Evolutionary conservation across 2,797 vertebrate genomes (phyloP), one percentile per base, ranked within the genome.

Genomic region (Champsocephalus gunnari): DNA sequence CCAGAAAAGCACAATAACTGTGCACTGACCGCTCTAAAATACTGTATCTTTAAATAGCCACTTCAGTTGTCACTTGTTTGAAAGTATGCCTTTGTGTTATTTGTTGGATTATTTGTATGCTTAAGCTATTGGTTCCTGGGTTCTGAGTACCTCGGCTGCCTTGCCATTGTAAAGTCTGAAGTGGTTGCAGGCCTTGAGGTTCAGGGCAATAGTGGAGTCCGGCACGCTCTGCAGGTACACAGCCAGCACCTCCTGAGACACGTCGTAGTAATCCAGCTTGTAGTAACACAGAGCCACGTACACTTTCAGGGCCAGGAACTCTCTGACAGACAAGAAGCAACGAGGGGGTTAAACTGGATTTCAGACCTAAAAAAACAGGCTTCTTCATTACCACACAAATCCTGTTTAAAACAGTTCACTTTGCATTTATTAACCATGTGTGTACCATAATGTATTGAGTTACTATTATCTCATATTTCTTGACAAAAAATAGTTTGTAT

Each of bases 231-330:
- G 97, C 79, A 99, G 96, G 91, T 99, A 99, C 73, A 98, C 96
- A 0, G 97, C 97, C 88, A 99, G 81, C 44, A 99, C 97, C 87
- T 99, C 97, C 88, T 99, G 97, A 54, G 98, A 99, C 34, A 99
- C 96, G 61, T 99, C 98, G 41, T 98, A 99, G 91, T 99, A 99
- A 90, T 99, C 97, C 92, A 99, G 86, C 75, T 99, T 99, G 89
- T 99, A 99, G 93, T 99, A 99, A 87, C 98, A 99, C 48, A 99
- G 91, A 71, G 98, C 98, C 81, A 99, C 98, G 6, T 99, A 99
- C 0, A 99, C 98, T 75, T 99, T 99, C 88, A 99, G 93, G 59
- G 98, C 98, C 84, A 99, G 93, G 86, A 96, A 98, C 17, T 99
- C 97, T 90, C 98, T 99, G 86, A 49, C 72, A 61, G 28, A 69